phyloP scores from a whole-genome alignment of 2,113 vertebrate species.

The Chiloscyllium plagiosum region DNA sequence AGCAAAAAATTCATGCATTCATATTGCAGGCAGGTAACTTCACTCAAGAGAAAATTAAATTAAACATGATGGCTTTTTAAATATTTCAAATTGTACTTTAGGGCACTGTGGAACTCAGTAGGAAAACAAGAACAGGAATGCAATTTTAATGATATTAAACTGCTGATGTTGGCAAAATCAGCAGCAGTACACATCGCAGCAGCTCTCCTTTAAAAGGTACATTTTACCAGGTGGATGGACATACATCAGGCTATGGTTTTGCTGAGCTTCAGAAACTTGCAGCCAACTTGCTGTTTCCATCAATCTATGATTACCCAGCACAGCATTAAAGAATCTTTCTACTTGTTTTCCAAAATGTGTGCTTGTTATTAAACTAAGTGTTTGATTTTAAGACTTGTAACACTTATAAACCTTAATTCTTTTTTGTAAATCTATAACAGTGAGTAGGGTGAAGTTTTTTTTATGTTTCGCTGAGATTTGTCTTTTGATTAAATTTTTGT shows the following conservation, averaged over 20 bases:
- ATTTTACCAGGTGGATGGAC: neutral
- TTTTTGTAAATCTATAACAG: too few relatives aligned
- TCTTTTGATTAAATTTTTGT: too few relatives aligned
- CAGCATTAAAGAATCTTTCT: neutral
- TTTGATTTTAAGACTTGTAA: too few relatives aligned
- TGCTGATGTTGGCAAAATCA: neutral
- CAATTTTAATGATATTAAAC: slow-evolving; percentile 17
- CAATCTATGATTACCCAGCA: neutral
- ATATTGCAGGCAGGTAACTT: neutral
- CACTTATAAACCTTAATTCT: too few relatives aligned
- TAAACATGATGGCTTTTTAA: slow-evolving; percentile 7
- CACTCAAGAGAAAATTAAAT: slow-evolving; percentile 1
- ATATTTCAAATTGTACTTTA: slow-evolving; percentile 23
- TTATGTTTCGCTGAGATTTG: too few relatives aligned
- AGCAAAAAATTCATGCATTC: neutral
- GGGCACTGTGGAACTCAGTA: neutral
- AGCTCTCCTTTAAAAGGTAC: neutral
- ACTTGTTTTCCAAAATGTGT: neutral
- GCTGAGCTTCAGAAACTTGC: neutral
- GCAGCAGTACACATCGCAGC: neutral
- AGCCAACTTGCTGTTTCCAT: neutral
- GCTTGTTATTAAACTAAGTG: too few relatives aligned
- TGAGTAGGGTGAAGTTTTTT: too few relatives aligned
- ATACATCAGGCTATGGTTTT: neutral
- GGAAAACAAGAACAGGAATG: neutral